These are phyloP conservation scores for Brachionus asplanchnoidis DNA, from an alignment of 1,140 invertebrate genomes.

Conservation along the genomic window DNA sequence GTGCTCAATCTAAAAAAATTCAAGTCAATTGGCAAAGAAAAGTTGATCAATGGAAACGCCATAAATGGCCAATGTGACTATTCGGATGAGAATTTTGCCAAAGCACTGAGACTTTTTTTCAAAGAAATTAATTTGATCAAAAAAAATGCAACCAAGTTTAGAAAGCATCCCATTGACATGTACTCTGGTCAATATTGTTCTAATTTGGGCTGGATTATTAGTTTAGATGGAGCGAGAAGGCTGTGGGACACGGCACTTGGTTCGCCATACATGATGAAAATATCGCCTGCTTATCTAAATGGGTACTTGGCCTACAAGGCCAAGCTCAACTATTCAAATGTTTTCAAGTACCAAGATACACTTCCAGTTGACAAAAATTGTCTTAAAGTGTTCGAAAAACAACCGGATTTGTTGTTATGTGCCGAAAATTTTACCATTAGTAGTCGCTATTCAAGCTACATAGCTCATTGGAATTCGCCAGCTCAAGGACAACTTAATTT, in stretches of 20 bases:
- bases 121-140: not conserved
- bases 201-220: slow-evolving; percentile 41
- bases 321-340: not conserved
- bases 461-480: slow-evolving; percentile 22
- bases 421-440: slow-evolving; percentile 40
- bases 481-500: slow-evolving; percentile 28
- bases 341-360: not conserved
- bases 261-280: slow-evolving; percentile 39
- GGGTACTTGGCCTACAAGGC: slow-evolving; percentile 39
- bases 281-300: slow-evolving; percentile 23
- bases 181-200: slow-evolving; percentile 31
- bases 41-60: not conserved
- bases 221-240: not conserved
- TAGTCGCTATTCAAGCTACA: slow-evolving; percentile 17
- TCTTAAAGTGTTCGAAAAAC: slow-evolving; percentile 9
- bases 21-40: not conserved
- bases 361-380: slow-evolving; percentile 4
- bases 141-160: not conserved
- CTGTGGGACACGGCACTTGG: slow-evolving; percentile 9
- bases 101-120: slow-evolving; percentile 23
- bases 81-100: slow-evolving; percentile 36
- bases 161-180: not conserved
- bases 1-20: slow-evolving; percentile 28
- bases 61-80: slow-evolving; percentile 30
- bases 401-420: slow-evolving; percentile 4